Evolutionary conservation across 2,888 invertebrate genomes (phyloP).

Genomic region (Agrotis exclamationis): DNA sequence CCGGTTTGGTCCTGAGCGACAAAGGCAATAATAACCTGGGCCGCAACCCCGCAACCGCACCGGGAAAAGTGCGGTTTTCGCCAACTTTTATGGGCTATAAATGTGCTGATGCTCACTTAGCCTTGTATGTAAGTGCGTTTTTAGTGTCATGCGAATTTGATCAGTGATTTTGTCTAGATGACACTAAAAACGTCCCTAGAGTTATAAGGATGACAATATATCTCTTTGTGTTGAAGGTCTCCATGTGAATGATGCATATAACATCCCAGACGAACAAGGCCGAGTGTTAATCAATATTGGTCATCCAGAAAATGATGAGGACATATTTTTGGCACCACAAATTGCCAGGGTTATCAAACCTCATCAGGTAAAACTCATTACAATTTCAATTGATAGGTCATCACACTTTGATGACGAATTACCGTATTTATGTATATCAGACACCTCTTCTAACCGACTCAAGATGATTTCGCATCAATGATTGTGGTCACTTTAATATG

Average conservation of each 20-base stretch:
- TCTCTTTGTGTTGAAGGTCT: conserved; percentile 86
- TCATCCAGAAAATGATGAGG: conserved; percentile 97
- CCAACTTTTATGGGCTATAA: background rate
- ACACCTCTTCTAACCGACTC: too few species aligned
- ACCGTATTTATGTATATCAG: too few species aligned
- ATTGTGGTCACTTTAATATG: background rate
- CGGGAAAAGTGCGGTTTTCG: background rate
- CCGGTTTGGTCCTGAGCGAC: too few species aligned
- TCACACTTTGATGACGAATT: too few species aligned
- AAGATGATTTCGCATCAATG: too few species aligned
- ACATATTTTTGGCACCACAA: conserved; percentile 97
- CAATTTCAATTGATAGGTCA: background rate
- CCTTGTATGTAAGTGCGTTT: background rate
- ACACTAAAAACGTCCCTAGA: background rate
- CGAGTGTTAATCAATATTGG: conserved; percentile 98
- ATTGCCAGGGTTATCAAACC: conserved; percentile 98
- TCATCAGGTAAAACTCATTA: conserved; percentile 93
- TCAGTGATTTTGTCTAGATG: background rate
- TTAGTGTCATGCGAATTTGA: background rate
- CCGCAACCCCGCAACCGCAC: too few species aligned
- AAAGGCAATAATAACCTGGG: too few species aligned
- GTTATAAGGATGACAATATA: conserved; percentile 17
- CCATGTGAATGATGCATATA: conserved; percentile 98
- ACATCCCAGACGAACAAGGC: conserved; percentile 97
- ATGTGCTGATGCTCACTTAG: background rate